phyloP scores from a whole-genome alignment of 2,797 vertebrate genomes.

The Astyanax mexicanus region DNA sequence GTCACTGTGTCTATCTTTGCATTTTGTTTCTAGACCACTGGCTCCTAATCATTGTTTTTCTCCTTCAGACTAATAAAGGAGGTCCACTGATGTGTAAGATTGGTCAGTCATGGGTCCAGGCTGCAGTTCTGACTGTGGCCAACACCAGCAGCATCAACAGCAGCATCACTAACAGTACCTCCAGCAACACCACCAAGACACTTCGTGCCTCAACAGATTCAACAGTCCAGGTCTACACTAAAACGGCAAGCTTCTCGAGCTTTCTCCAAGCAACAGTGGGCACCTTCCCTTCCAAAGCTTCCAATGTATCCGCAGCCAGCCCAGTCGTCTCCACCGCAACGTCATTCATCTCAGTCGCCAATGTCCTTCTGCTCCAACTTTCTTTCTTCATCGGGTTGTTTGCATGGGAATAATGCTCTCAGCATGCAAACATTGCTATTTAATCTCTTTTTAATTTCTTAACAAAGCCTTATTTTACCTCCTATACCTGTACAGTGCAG shows the following conservation, averaged over 20 bases:
- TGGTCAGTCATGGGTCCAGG: constrained; percentile 53
- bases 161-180: constrained; percentile 7
- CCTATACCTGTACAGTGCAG: no score
- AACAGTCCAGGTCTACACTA: constrained; percentile 29
- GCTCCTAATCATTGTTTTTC: not conserved
- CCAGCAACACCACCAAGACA: not conserved
- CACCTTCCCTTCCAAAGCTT: constrained; percentile 16
- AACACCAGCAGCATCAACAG: constrained; percentile 9
- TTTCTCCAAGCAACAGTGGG: constrained; percentile 7
- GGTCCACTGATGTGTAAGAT: constrained; percentile 59
- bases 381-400: not conserved
- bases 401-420: not conserved
- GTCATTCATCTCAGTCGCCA: not conserved
- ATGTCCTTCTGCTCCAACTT: not conserved
- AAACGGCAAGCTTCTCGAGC: constrained; percentile 2
- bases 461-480: no score
- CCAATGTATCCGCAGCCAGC: not conserved
- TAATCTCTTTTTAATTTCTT: no score
- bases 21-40: not conserved
- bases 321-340: accelerated
- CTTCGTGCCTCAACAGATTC: no score
- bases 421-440: no score
- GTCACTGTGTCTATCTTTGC: no score
- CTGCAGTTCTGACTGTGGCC: constrained; percentile 48
- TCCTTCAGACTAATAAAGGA: constrained; percentile 49